These are phyloP conservation scores for Micropoecilia bifurca DNA, from an alignment of 2,797 vertebrate species.

Conservation along the genomic window DNA sequence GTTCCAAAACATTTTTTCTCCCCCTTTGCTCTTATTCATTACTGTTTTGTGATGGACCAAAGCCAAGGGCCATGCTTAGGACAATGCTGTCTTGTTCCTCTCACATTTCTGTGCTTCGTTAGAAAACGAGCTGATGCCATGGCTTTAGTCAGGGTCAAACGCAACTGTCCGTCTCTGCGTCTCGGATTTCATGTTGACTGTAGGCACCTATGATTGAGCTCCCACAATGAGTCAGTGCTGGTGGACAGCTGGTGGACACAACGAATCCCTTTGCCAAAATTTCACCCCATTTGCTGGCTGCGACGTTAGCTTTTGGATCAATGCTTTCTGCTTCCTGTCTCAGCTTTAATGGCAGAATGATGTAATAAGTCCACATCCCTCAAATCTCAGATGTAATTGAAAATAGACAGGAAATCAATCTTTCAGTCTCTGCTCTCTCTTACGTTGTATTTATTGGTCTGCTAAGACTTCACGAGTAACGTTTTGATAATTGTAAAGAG, in stretches of 20 bases:
- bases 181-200: constrained; percentile 71
- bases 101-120: constrained; percentile 76
- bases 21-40: neutral
- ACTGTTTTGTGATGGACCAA: constrained; percentile 42
- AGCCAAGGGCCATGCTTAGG: constrained; percentile 68
- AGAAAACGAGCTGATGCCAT: constrained; percentile 78
- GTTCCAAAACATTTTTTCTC: constrained; percentile 10
- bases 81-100: constrained; percentile 73
- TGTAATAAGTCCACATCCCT: neutral
- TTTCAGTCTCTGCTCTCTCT: neutral
- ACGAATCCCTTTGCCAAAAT: constrained; percentile 17
- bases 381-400: neutral
- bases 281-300: constrained; percentile 15
- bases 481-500: constrained; percentile 23
- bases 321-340: constrained; percentile 4
- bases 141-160: constrained; percentile 70
- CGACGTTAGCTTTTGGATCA: constrained; percentile 23
- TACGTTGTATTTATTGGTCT: neutral
- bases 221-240: constrained; percentile 28
- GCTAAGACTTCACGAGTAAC: neutral
- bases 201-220: constrained; percentile 60
- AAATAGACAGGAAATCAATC: neutral
- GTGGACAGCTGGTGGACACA: constrained; percentile 15
- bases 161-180: constrained; percentile 55
- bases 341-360: constrained; percentile 4